Conservation (phyloP, 2,888 invertebrate genomes). For the Heliconius charithonia region DNA sequence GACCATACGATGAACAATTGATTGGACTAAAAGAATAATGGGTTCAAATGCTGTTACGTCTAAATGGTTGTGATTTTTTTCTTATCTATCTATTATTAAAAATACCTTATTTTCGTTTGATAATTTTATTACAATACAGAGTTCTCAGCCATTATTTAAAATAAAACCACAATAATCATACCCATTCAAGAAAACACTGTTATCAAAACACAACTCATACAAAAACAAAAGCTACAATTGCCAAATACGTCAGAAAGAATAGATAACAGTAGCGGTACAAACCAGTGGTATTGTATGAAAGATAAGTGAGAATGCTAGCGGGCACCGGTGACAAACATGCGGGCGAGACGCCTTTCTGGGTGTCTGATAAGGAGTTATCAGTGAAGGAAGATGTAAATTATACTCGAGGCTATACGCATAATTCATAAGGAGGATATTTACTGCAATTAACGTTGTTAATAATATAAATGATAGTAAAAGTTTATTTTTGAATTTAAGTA, state of each 20-base stretch:
- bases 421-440: slow-evolving; percentile 13
- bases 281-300: slow-evolving; percentile 36
- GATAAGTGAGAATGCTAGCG: slow-evolving; percentile 43
- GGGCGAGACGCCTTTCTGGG: slow-evolving; percentile 38
- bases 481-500: too few relatives aligned
- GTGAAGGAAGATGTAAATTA: slow-evolving; percentile 35
- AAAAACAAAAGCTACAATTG: slow-evolving; percentile 19
- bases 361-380: slow-evolving; percentile 34
- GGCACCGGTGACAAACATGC: slow-evolving; percentile 40
- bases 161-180: not conserved
- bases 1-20: too few relatives aligned
- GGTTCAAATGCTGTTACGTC: not conserved
- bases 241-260: slow-evolving; percentile 42
- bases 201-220: slow-evolving; percentile 17
- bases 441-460: slow-evolving; percentile 3
- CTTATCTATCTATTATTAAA: not conserved
- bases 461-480: not conserved
- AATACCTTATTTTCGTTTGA: not conserved
- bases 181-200: slow-evolving; percentile 3
- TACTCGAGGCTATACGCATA: slow-evolving; percentile 28
- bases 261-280: slow-evolving; percentile 32
- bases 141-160: not conserved
- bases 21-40: too few relatives aligned
- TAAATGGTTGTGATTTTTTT: too few relatives aligned
- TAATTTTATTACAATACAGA: not conserved